phyloP scores from a whole-genome alignment of 2,113 vertebrate species.

The Micronycteris hirsuta region DNA sequence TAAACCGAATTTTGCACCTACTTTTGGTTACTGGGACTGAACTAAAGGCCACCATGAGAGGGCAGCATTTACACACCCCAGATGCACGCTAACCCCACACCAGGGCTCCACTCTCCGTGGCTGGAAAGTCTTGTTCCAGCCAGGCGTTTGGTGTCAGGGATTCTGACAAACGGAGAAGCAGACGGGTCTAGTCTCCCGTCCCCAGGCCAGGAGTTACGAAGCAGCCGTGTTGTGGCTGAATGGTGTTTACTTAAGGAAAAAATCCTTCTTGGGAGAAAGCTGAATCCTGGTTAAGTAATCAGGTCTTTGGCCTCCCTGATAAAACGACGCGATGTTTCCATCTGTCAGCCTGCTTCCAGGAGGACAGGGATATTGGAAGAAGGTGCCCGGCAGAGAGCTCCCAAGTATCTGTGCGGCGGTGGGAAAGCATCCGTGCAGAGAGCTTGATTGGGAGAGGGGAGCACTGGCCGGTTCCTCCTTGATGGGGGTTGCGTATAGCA shows the following conservation, averaged over 20 bases:
- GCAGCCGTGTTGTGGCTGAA: background rate
- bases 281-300: background rate
- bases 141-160: background rate
- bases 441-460: background rate
- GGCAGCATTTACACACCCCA: background rate
- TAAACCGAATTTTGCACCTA: background rate
- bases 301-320: background rate
- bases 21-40: background rate
- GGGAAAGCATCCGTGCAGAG: background rate
- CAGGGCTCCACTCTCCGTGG: background rate
- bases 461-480: background rate
- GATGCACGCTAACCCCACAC: too few relatives aligned
- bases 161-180: background rate
- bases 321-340: background rate
- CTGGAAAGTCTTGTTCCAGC: fast-evolving
- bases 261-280: background rate
- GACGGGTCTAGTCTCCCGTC: background rate
- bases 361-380: too few relatives aligned
- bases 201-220: background rate
- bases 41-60: constrained; percentile 19
- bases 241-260: background rate
- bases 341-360: background rate
- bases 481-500: background rate
- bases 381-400: background rate
- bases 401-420: background rate